A percentile compares a stretch with the other conserved stretches of the same genome.
Conservation (phyloP, 2,113 vertebrate species). For the Bombycilla garrulus region DNA sequence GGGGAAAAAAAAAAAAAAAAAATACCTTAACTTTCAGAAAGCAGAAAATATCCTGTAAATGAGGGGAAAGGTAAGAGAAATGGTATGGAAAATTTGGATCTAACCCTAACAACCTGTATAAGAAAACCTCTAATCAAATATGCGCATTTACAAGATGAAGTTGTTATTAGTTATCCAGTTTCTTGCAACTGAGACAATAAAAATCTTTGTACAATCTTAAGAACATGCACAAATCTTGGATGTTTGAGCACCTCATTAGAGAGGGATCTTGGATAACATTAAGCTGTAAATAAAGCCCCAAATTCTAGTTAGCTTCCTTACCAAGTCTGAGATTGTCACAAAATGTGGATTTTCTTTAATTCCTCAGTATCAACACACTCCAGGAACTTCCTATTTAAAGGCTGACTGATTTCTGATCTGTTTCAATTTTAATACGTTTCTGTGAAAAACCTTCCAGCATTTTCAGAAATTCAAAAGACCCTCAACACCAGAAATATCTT, state of each 20-base stretch:
- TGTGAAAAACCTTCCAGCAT: neutral
- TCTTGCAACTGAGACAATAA: neutral
- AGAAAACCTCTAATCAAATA: neutral
- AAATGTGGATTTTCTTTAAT: neutral
- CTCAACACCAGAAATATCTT: neutral
- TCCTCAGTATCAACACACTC: accelerated
- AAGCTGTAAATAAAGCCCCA: neutral
- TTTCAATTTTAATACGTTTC: neutral
- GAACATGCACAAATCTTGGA: accelerated
- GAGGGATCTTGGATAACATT: neutral
- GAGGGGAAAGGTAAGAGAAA: neutral
- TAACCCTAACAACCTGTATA: neutral
- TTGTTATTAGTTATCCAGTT: neutral
- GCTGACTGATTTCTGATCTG: neutral
- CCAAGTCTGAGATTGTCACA: neutral
- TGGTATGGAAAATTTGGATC: neutral
- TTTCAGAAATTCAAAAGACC: neutral
- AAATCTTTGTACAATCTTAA: neutral
- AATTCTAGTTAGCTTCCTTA: neutral
- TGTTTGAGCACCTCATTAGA: neutral
- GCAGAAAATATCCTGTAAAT: neutral
- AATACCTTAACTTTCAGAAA: neutral
- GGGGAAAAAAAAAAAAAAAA: neutral
- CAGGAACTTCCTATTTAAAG: neutral
- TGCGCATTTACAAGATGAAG: neutral